These are phyloP conservation scores for Sphyrna mokarran DNA, from an alignment of 2,113 vertebrate genomes.

Conservation along the genomic window DNA sequence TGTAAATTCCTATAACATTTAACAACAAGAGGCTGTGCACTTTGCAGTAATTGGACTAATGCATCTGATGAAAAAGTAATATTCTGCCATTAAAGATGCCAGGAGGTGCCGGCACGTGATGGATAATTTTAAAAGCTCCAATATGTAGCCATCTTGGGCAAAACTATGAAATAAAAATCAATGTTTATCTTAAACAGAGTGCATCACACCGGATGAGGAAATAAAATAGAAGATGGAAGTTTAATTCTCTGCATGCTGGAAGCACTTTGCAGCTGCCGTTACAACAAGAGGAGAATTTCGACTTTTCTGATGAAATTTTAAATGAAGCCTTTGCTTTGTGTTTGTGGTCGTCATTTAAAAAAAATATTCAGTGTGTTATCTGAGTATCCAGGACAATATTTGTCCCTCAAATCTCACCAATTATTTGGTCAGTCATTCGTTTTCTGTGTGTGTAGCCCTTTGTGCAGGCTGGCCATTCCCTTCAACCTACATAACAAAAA, in stretches of 20 bases:
- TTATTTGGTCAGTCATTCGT: not conserved
- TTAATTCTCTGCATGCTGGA: not conserved
- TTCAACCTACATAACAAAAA: not conserved
- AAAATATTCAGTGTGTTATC: not conserved
- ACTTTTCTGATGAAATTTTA: not conserved
- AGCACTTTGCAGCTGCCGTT: not conserved
- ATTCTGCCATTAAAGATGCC: slow-evolving; percentile 4
- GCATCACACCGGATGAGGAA: not conserved
- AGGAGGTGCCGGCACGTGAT: not conserved
- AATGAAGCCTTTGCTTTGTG: not conserved
- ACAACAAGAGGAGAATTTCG: not conserved
- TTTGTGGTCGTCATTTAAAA: not conserved
- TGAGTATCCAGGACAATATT: not conserved
- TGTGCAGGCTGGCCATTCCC: not conserved
- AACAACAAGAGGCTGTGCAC: slow-evolving; percentile 4
- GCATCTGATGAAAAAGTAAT: slow-evolving; percentile 28
- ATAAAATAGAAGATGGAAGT: not conserved
- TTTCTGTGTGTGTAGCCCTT: not conserved
- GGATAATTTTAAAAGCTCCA: slow-evolving; percentile 10
- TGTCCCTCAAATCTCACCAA: not conserved
- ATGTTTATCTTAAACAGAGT: not conserved
- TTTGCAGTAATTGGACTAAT: slow-evolving; percentile 29
- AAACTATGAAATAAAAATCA: slow-evolving; percentile 18
- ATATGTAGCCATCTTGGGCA: not conserved
- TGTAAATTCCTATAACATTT: slow-evolving; percentile 14